Evolutionary conservation across 2,888 invertebrate species (phyloP).

Genomic region (Dimorphilus gyrociliatus): DNA sequence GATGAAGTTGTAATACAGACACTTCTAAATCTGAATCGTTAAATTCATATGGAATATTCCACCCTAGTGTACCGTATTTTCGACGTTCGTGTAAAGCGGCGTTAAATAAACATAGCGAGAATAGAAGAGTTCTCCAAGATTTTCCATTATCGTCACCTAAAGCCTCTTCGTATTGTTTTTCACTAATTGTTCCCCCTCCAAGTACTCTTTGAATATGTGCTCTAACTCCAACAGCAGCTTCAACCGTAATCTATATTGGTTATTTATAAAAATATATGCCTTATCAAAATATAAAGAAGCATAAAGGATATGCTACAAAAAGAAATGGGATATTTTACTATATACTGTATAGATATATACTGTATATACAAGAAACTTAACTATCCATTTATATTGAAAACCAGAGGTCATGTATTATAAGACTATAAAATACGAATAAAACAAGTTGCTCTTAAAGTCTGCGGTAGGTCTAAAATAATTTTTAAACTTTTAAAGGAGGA

Average conservation of each 20-base stretch:
- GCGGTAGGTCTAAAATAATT: too few species aligned
- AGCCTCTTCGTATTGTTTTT: slow-evolving; percentile 20
- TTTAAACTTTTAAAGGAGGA: too few species aligned
- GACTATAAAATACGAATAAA: too few species aligned
- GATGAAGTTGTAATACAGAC: slow-evolving; percentile 28
- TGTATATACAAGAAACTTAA: too few species aligned
- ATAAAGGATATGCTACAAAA: too few species aligned
- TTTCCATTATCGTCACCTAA: slow-evolving; percentile 2
- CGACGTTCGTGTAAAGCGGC: slow-evolving; percentile 35
- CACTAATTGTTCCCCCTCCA: slow-evolving; percentile 27
- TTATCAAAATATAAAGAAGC: too few species aligned
- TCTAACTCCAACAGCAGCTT: slow-evolving; percentile 33
- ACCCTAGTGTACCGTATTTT: slow-evolving; percentile 35
- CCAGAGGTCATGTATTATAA: too few species aligned
- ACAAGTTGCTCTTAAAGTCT: too few species aligned
- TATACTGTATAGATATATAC: too few species aligned
- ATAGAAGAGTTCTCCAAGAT: slow-evolving; percentile 27
- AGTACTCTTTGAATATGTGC: slow-evolving; percentile 31
- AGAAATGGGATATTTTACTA: too few species aligned
- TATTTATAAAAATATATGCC: too few species aligned
- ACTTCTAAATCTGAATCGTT: slow-evolving; percentile 38
- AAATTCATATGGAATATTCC: slow-evolving; percentile 37
- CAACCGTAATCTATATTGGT: slow-evolving; percentile 36
- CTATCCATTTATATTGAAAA: too few species aligned
- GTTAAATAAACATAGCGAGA: slow-evolving; percentile 35